Evolutionary conservation across 2,888 invertebrate genomes (phyloP).

Genomic region (Strigamia crassipes): DNA sequence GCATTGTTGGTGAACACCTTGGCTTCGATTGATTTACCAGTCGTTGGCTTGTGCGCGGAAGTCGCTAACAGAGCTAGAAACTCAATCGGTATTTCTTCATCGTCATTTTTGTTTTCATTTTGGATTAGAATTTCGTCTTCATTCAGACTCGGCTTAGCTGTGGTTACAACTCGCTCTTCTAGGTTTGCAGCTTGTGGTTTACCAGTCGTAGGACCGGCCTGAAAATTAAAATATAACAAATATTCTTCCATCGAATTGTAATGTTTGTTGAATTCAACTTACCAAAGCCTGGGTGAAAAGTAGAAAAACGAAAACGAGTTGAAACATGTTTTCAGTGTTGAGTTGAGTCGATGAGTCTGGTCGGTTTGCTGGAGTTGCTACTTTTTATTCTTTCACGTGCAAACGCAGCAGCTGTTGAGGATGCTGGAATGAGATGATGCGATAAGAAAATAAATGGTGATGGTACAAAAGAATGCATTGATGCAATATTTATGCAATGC

Average conservation of each 20-base stretch:
- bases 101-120: not conserved
- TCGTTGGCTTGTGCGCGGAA: not conserved
- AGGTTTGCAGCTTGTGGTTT: not conserved
- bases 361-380: not conserved
- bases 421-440: not conserved
- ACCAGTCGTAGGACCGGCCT: not conserved
- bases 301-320: not conserved
- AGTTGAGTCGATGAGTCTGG: not conserved
- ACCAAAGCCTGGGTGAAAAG: not conserved
- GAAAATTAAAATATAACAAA: not conserved
- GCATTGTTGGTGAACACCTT: not conserved
- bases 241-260: not conserved
- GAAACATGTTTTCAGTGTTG: not conserved
- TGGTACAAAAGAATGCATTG: not conserved
- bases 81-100: not conserved
- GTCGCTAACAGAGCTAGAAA: not conserved
- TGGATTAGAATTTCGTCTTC: not conserved
- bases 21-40: not conserved
- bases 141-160: not conserved
- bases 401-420: conserved; percentile 8
- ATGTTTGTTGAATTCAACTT: not conserved
- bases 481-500: not conserved
- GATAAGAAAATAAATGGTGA: not conserved
- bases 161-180: not conserved
- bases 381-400: conserved; percentile 13